Conservation (phyloP, 2,797 vertebrate species). For the Borostomias antarcticus region DNA sequence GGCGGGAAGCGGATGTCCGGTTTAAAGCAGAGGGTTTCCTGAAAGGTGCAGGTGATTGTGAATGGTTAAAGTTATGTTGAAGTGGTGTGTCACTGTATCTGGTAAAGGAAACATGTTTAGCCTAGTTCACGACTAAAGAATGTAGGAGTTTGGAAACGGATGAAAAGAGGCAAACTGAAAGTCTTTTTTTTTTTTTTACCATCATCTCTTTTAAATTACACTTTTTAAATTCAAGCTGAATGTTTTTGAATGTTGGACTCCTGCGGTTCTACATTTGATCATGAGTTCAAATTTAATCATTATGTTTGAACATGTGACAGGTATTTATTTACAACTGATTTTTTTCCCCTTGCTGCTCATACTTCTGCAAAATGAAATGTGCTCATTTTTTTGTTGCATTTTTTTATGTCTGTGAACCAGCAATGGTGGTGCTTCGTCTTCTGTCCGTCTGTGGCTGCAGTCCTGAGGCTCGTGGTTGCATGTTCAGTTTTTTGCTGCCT, state of each 20-base stretch:
- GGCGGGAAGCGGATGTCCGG: slow-evolving; percentile 13
- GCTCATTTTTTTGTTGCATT: slow-evolving; percentile 27
- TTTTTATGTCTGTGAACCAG: slow-evolving; percentile 30
- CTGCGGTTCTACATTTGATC: slow-evolving; percentile 36
- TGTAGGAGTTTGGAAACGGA: slow-evolving; percentile 50
- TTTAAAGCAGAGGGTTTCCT: neutral
- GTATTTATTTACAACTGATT: slow-evolving; percentile 27
- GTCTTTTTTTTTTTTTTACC: slow-evolving; percentile 20
- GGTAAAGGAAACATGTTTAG: slow-evolving; percentile 43
- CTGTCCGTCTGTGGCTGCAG: slow-evolving; percentile 24
- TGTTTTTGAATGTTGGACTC: slow-evolving; percentile 42
- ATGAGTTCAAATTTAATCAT: slow-evolving; percentile 29
- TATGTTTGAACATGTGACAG: slow-evolving; percentile 25
- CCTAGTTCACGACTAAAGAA: slow-evolving; percentile 73
- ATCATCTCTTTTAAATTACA: slow-evolving; percentile 38
- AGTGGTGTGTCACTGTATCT: slow-evolving; percentile 13
- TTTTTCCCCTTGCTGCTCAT: slow-evolving; percentile 51
- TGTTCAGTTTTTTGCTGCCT: slow-evolving; percentile 37
- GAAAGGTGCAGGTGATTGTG: neutral
- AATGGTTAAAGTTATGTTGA: slow-evolving; percentile 17
- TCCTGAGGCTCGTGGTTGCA: slow-evolving; percentile 45
- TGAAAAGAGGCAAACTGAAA: slow-evolving; percentile 43
- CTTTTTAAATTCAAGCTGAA: slow-evolving; percentile 43
- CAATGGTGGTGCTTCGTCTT: slow-evolving; percentile 59
- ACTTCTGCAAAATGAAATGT: slow-evolving; percentile 31